Evolutionary conservation across 2,888 invertebrate species (phyloP).

Genomic region (Patella depressa): DNA sequence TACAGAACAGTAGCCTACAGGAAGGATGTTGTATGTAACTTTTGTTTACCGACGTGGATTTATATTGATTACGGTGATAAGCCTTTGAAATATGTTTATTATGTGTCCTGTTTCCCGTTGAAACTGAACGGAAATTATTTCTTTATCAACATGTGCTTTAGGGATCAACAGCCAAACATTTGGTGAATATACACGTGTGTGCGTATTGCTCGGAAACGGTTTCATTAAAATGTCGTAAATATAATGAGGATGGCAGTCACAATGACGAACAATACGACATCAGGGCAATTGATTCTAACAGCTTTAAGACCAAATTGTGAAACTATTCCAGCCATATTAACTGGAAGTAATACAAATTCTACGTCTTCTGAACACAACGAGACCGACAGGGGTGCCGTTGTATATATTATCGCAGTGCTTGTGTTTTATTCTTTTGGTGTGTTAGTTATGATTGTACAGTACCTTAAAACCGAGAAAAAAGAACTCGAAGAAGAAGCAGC

Average conservation of each 20-base stretch:
- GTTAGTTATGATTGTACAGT: conserved; percentile 61
- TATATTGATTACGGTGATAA: too few relatives aligned
- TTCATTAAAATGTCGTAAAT: too few relatives aligned
- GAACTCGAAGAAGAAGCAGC: conserved; percentile 58
- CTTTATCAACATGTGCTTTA: too few relatives aligned
- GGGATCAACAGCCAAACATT: too few relatives aligned
- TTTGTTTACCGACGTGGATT: too few relatives aligned
- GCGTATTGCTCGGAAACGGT: too few relatives aligned
- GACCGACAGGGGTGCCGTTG: conserved; percentile 56
- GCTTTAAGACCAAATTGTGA: not conserved
- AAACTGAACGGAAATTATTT: too few relatives aligned
- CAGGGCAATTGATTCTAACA: not conserved
- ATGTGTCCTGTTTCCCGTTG: too few relatives aligned
- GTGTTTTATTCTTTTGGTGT: conserved; percentile 61
- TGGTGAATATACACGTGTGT: too few relatives aligned
- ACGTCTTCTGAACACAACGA: conserved; percentile 25
- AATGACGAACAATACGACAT: not conserved
- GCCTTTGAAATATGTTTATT: too few relatives aligned
- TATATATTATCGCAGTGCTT: conserved; percentile 60
- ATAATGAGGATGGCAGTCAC: not conserved
- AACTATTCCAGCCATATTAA: not conserved
- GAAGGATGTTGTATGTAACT: too few relatives aligned
- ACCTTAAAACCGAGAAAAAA: conserved; percentile 56
- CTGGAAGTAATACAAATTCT: not conserved
- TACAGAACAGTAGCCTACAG: too few relatives aligned